Conservation (phyloP, 2,113 vertebrate species). For the Quiscalus mexicanus region DNA sequence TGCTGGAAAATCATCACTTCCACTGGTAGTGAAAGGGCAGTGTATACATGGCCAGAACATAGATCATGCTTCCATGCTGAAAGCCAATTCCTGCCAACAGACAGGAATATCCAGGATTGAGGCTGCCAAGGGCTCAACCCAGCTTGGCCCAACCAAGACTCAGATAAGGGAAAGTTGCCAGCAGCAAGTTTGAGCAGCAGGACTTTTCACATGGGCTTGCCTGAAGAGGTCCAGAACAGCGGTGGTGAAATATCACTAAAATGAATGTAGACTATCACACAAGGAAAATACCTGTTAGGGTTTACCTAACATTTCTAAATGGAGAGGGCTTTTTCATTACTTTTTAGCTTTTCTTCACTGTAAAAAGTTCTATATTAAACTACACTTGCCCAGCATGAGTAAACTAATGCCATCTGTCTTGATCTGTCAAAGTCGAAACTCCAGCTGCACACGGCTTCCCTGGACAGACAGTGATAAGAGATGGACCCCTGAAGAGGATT, state of each 20-base stretch:
- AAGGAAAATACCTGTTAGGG: neutral
- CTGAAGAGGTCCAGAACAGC: neutral
- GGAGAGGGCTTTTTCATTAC: neutral
- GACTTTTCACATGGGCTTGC: neutral
- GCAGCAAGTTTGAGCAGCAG: neutral
- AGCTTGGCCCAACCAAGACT: neutral
- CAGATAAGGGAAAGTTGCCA: neutral
- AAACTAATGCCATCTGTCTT: neutral
- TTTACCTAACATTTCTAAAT: neutral
- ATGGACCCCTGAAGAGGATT: neutral
- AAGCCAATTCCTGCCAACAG: neutral
- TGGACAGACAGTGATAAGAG: neutral
- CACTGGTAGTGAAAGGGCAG: neutral
- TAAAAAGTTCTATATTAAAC: neutral
- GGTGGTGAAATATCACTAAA: neutral
- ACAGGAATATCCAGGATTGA: neutral
- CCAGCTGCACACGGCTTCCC: neutral
- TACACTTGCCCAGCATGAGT: neutral
- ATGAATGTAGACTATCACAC: neutral
- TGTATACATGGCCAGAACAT: accelerated
- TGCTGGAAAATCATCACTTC: neutral
- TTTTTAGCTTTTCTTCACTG: neutral
- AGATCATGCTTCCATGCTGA: neutral
- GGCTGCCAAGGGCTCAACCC: neutral
- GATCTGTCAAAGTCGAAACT: neutral